Evolutionary conservation across 2,113 vertebrate species (phyloP), one percentile per base, ranked within the genome.

Genomic region (Tamias sibiricus): DNA sequence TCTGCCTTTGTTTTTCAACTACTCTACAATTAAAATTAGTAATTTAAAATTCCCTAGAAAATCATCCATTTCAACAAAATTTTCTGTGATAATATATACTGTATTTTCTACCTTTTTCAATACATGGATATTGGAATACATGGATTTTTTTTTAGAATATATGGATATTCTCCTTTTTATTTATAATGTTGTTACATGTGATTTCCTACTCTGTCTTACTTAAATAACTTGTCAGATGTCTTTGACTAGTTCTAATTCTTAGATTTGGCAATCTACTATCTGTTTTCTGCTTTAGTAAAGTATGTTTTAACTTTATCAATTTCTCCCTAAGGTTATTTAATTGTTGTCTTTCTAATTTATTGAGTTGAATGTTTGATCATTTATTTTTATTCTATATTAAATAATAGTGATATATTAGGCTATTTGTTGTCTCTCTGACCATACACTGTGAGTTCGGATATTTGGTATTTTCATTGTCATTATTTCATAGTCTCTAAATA

Each of bases 21-120:
- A n/a, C 59, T 94, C 44, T 30, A 90, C 37, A 69, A 68, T 71
- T 84, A 84, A 94, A 76, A 57, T 52, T 68, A 57, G 14, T 26
- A 16, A 90, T 77, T 59, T 81, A 42, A 92, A 80, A 44, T 84
- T 93, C 93, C 59, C 52, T 89, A 91, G 42, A 96, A 96, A 85
- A 82, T 59, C 19, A 57, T 7, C 6, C 35, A 75, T 90, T 83
- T 79, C 76, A 42, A 64, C 22, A 87, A 52, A 49, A 28, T 2
- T 52, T 83, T 90, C 64, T 69, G 8, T 64, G 12, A 79, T 76
- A 75, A 80, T 16, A 57, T 69, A 76, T 37, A 47, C 72, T 69
- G 59, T 69, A 84, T 76, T 54, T 74, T 79, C 64, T 74, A 84
- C 62, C 49, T 66, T 57, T 91, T 84, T 40, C 22, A 62, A 40